phyloP scores from a whole-genome alignment of 2,797 vertebrate genomes.

The Scolopax bukidnonensis region DNA sequence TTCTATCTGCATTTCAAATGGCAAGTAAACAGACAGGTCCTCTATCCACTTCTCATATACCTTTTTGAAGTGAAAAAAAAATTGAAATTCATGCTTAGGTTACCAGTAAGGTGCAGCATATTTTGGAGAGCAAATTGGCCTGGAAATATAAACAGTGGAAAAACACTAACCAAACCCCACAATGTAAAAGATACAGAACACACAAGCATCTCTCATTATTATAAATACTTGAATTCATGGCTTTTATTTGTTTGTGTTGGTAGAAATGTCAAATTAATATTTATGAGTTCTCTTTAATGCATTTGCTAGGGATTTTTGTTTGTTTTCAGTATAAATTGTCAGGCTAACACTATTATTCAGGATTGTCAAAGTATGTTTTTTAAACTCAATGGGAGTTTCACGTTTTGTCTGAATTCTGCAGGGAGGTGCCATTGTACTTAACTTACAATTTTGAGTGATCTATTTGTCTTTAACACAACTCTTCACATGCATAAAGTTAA shows the following conservation, averaged over 20 bases:
- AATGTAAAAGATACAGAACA: not conserved
- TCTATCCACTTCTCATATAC: not conserved
- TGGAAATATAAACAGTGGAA: not conserved
- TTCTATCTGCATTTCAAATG: conserved; percentile 55
- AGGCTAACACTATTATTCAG: not conserved
- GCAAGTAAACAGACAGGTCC: conserved; percentile 4
- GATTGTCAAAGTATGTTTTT: not conserved
- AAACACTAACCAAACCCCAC: not conserved
- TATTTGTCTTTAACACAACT: not conserved
- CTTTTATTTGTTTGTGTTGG: conserved; percentile 19
- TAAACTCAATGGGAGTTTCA: not conserved
- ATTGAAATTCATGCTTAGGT: not conserved
- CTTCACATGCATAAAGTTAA: not conserved
- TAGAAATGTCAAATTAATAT: conserved; percentile 46
- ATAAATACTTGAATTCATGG: conserved; percentile 4
- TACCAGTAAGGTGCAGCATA: not conserved
- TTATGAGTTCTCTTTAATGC: conserved; percentile 11
- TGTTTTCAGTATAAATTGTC: not conserved
- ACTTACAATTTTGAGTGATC: not conserved
- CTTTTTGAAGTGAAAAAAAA: conserved; percentile 2
- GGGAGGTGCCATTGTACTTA: not conserved
- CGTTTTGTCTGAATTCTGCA: not conserved
- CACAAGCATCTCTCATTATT: not conserved
- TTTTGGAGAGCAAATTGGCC: conserved; percentile 9
- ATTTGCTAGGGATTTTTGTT: not conserved